A percentile compares a stretch with the other conserved stretches of the same genome.
Evolutionary conservation across 2,113 vertebrate genomes (phyloP).

Genomic region (Ptychochromis oligacanthus): DNA sequence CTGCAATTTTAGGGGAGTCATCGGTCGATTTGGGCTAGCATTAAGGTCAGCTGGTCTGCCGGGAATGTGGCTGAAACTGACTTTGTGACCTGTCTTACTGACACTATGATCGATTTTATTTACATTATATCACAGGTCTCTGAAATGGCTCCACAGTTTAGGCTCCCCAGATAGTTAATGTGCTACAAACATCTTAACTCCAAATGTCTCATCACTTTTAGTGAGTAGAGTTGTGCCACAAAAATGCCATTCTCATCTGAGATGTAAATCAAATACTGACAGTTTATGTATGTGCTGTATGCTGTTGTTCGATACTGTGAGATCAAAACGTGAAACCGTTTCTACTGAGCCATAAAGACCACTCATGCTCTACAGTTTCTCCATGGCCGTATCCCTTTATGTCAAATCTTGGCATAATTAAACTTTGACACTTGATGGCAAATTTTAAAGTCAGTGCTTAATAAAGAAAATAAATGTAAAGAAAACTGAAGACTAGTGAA

Average conservation of each 20-base stretch:
- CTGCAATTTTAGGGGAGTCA: too few species aligned
- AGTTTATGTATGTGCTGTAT: not conserved
- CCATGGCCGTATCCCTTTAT: not conserved
- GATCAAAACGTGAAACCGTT: not conserved
- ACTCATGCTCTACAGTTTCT: conserved; percentile 7
- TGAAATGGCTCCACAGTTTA: not conserved
- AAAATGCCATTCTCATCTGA: not conserved
- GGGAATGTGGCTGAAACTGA: too few species aligned
- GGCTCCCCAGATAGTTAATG: not conserved
- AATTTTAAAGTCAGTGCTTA: not conserved
- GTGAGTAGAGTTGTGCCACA: not conserved
- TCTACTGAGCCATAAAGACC: conserved; percentile 5
- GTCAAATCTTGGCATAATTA: not conserved
- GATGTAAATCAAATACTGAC: conserved; percentile 1
- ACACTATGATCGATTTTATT: too few species aligned
- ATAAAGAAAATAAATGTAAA: not conserved
- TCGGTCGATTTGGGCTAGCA: too few species aligned
- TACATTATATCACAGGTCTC: too few species aligned
- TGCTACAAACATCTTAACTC: not conserved
- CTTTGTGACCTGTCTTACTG: too few species aligned
- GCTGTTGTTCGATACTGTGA: conserved; percentile 19
- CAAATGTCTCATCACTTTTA: not conserved
- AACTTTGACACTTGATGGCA: not conserved
- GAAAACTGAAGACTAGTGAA: not conserved
- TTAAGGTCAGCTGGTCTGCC: too few species aligned